Evolutionary conservation across 2,113 vertebrate species (phyloP), one percentile per base, ranked within the genome.

Genomic region (Macaca mulatta): DNA sequence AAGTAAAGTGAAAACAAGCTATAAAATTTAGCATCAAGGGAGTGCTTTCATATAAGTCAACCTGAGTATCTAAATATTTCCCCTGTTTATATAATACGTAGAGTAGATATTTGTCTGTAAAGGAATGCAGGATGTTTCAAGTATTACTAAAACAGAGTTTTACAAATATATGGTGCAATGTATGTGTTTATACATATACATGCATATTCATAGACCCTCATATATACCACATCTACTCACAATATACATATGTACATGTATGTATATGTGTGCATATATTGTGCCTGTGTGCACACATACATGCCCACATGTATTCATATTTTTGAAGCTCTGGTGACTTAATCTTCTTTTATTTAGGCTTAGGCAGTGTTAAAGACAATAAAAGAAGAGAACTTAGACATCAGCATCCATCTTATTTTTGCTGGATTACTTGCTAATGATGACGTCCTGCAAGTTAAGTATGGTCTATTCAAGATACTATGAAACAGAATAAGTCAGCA

Each of bases 1-100:
- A 85, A 97, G 69, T 84, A 89, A 95, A 97, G 84, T 86, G 87
- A 96, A 97, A 97, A 92, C 83, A 96, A 95, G 55, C 27, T 25
- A 67, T 88, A 70, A 94, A 97, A 94, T 91, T 94, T 88, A 90
- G 48, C n/a, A 96, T 88, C 90, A 85, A 25, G 69, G 92, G 55
- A 78, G 32, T 59, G 83, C 32, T 86, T 57, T 91, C 50, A 23
- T 2, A 57, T 50, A 82, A 50, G 67, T 72, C 11, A 13, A 20
- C 38, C 43, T 85, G 92, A 88, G 77, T 86, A 80, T 77, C 69
- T 95, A 94, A 91, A 40, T 75, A 88, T 78, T 94, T 20, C 57
- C 32, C 22, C 16, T 96, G 78, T 35, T 27, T 35, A 1, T 59
- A 35, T 50, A 89, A 38, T 61, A 38, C 30, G 11, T 23, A 43